Evolutionary conservation across 2,113 vertebrate species (phyloP).

Genomic region (Abramis brama): DNA sequence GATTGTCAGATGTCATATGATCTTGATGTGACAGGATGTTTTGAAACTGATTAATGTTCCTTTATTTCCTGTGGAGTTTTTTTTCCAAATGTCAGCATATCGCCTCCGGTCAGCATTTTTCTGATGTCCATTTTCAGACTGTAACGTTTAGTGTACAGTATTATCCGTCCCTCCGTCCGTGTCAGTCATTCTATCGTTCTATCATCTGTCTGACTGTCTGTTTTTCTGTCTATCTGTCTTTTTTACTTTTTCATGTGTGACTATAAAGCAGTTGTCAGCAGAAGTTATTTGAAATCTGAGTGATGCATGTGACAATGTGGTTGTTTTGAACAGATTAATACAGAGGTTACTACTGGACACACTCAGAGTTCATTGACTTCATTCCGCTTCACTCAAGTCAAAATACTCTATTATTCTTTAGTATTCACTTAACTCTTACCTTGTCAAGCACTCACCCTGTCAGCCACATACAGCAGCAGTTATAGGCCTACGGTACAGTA

Average conservation of each 20-base stretch:
- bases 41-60: slow-evolving; percentile 22
- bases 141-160: neutral
- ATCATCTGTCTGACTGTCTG: neutral
- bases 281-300: neutral
- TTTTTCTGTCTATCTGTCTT: neutral
- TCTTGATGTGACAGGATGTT: slow-evolving; percentile 38
- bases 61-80: neutral
- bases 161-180: neutral
- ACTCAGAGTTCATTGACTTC: slow-evolving; percentile 60
- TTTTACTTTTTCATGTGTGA: neutral
- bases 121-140: neutral
- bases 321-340: neutral
- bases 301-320: slow-evolving; percentile 6
- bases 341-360: slow-evolving; percentile 57
- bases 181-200: too few species aligned
- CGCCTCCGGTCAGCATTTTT: neutral
- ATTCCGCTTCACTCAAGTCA: neutral
- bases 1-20: slow-evolving; percentile 28
- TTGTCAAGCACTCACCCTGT: slow-evolving; percentile 11
- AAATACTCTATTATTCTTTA: neutral
- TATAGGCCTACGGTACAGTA: neutral
- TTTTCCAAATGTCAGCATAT: neutral
- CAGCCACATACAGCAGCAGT: neutral
- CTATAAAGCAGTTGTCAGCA: neutral
- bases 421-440: slow-evolving; percentile 21